Evolutionary conservation across 1,140 invertebrate species (phyloP), one percentile per base, ranked within the genome.

Genomic region (Nebria ingens): DNA sequence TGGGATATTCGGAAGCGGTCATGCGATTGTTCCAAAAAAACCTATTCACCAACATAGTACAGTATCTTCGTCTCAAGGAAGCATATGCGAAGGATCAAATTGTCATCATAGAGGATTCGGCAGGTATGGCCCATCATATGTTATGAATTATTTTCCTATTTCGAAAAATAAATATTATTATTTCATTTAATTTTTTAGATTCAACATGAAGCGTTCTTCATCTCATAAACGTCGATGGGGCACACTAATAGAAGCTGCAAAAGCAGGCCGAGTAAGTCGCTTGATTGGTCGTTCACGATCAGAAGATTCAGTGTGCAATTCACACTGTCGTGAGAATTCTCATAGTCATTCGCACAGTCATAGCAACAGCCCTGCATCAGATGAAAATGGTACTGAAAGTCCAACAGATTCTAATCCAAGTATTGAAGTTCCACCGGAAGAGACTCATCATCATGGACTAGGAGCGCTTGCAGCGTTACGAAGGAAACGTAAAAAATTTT

Each of bases 191-290:
- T 49, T 15, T 40, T 56, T 56, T 54, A 72, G 77, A 60, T 72
- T 76, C 13, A 76, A 78, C 53, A 69, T 76, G 53, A 77, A 82
- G 72, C 71, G 80, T 68, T 75, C 78, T 58, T 64, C 79, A 60
- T 76, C 79, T 58, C 78, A 85, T 71, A 80, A 90, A 76, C 76
- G 86, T 59, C 71, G 81, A 61, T 86, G 84, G 84, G 85, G 87
- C 40, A 90, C 87, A 19, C 73, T 91, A 20, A 90, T 91, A 60
- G 87, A 91, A 66, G 88, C 88, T 29, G 87, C 89, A n/a, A 87
- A 85, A 65, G 79, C 81, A 42, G 86, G 85, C 29, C 78, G 83
- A 62, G 84, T 88, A 11, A 84, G 83, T 1, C 78, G 82, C 55
- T 76, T 89, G 57, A 85, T 90, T 55, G 86, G 87, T 60, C 76